Evolutionary conservation across 2,888 invertebrate genomes (phyloP), one percentile per base, ranked within the genome.

Genomic region (Rhamnusium bicolor): DNA sequence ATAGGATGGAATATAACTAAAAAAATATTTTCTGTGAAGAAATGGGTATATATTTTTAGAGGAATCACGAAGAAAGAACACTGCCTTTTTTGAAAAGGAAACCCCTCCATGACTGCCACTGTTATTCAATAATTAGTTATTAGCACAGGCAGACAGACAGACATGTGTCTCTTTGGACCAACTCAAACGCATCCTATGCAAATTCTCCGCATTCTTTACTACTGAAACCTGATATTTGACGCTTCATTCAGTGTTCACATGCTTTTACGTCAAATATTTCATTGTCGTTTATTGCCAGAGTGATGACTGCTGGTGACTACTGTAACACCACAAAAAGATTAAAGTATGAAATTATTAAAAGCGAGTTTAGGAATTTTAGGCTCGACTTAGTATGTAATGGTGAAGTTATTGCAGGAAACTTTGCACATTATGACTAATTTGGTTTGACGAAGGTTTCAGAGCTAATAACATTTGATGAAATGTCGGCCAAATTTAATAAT

Each of bases 81-180:
- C n/a, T n/a, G n/a, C n/a, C n/a, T n/a, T n/a, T n/a, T n/a, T n/a
- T n/a, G n/a, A n/a, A n/a, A n/a, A n/a, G n/a, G n/a, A n/a, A n/a
- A n/a, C n/a, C n/a, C n/a, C n/a, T n/a, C n/a, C n/a, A n/a, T n/a
- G n/a, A n/a, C n/a, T n/a, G n/a, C n/a, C 54, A 21, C 54, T 67
- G 67, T 19, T 12, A 19, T 46, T 24, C 40, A 67, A 56, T 80
- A 81, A 81, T 81, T 81, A 81, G 74, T 81, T 79, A 80, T 80
- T 79, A 80, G 75, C 73, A 71, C 70, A 66, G 77, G 67, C 76
- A 76, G 68, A 79, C 75, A 74, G 78, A 78, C 75, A 67, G 79
- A 78, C 79, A 81, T 73, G 72, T 81, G 80, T 81, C 79, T 70
- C 60, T 71, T 69, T 40, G 61, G 47, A 53, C 61, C 66, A 69